Conservation (phyloP, 2,888 invertebrate species). For the Biston stratarius region DNA sequence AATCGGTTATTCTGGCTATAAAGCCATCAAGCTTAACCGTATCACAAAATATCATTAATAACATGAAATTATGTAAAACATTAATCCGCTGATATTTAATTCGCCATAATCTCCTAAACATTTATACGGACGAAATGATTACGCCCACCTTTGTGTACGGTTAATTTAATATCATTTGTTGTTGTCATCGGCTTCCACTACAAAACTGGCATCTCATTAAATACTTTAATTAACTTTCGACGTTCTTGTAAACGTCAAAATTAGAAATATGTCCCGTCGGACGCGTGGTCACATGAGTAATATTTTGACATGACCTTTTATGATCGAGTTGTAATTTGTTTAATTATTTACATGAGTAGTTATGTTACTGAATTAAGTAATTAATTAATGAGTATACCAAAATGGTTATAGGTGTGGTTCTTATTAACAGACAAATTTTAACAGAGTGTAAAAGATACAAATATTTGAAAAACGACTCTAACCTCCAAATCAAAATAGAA, state of each 20-base stretch:
- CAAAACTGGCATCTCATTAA: conserved; percentile 76
- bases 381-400: conserved; percentile 13
- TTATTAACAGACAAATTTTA: not conserved
- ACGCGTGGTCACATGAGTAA: conserved; percentile 58
- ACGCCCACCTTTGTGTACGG: conserved; percentile 74
- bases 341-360: conserved; percentile 30
- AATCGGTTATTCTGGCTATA: not conserved
- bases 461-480: too few species aligned
- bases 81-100: conserved; percentile 16
- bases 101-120: conserved; percentile 54
- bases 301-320: conserved; percentile 56
- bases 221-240: conserved; percentile 83
- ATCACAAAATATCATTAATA: conserved; percentile 12
- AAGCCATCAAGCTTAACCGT: too few species aligned
- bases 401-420: conserved; percentile 2
- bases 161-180: conserved; percentile 82
- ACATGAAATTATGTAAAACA: conserved; percentile 17
- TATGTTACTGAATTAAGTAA: conserved; percentile 26
- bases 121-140: conserved; percentile 56
- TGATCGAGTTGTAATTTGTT: conserved; percentile 42
- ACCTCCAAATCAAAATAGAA: not conserved
- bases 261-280: conserved; percentile 64
- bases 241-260: conserved; percentile 72
- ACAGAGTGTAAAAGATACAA: too few species aligned
- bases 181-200: conserved; percentile 76